Evolutionary conservation across 2,113 vertebrate species (phyloP).

Genomic region (Megalops atlanticus): DNA sequence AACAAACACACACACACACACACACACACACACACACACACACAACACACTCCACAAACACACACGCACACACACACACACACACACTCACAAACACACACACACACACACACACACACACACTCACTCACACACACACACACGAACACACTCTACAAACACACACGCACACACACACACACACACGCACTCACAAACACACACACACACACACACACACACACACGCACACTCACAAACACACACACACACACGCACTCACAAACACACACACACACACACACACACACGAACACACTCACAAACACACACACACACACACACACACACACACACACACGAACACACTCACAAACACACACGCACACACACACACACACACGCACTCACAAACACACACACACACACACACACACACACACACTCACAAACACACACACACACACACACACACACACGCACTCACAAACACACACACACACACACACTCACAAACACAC

Average conservation of each 20-base stretch:
- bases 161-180: no score
- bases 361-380: no score
- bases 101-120: neutral
- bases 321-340: no score
- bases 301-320: no score
- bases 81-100: no score
- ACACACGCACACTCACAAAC: constrained; percentile 42
- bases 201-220: neutral
- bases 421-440: constrained; percentile 51
- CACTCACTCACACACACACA: neutral
- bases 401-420: constrained; percentile 46
- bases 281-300: constrained; percentile 42
- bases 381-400: constrained; percentile 51
- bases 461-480: constrained; percentile 47
- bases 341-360: constrained; percentile 49
- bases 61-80: neutral
- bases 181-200: no score
- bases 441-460: constrained; percentile 44
- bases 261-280: constrained; percentile 44
- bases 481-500: constrained; percentile 48
- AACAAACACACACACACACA: constrained; percentile 46
- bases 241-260: no score
- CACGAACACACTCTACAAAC: constrained; percentile 39
- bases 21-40: constrained; percentile 45
- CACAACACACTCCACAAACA: constrained; percentile 7